These are phyloP conservation scores for Rhysida immarginata DNA, from an alignment of 1,140 invertebrate species.

Conservation along the genomic window DNA sequence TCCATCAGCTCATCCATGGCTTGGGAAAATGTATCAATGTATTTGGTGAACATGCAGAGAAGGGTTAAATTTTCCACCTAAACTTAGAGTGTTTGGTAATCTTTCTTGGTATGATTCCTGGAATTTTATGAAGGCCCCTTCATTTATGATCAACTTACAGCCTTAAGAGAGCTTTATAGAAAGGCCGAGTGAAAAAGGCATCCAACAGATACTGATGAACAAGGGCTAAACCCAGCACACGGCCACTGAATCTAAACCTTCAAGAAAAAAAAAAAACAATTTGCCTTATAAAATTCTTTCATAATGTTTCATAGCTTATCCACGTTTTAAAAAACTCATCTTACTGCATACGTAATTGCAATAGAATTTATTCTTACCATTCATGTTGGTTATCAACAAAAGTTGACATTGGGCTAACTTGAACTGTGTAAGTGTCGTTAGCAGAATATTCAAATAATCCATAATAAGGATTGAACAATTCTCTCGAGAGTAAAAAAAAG, in stretches of 20 bases:
- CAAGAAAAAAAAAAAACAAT: constrained; percentile 20
- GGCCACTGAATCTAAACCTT: constrained; percentile 86
- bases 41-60: too few relatives aligned
- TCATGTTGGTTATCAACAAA: constrained; percentile 97
- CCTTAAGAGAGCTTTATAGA: constrained; percentile 85
- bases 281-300: too few relatives aligned
- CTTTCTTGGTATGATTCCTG: too few relatives aligned
- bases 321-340: too few relatives aligned
- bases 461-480: constrained; percentile 96
- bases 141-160: too few relatives aligned
- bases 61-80: too few relatives aligned
- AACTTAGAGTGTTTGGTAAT: too few relatives aligned
- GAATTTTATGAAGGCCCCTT: too few relatives aligned
- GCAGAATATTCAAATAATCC: constrained; percentile 96
- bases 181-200: constrained; percentile 90
- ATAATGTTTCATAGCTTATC: too few relatives aligned
- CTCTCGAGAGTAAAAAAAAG: constrained; percentile 88
- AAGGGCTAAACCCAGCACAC: constrained; percentile 79
- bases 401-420: constrained; percentile 91
- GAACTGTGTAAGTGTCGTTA: constrained; percentile 93
- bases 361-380: constrained; percentile 69
- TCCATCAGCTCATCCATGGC: too few relatives aligned
- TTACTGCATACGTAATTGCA: too few relatives aligned
- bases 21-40: too few relatives aligned
- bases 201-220: constrained; percentile 93